These are phyloP conservation scores for Elmis aenea DNA, from an alignment of 2,888 invertebrate genomes.

Conservation along the genomic window DNA sequence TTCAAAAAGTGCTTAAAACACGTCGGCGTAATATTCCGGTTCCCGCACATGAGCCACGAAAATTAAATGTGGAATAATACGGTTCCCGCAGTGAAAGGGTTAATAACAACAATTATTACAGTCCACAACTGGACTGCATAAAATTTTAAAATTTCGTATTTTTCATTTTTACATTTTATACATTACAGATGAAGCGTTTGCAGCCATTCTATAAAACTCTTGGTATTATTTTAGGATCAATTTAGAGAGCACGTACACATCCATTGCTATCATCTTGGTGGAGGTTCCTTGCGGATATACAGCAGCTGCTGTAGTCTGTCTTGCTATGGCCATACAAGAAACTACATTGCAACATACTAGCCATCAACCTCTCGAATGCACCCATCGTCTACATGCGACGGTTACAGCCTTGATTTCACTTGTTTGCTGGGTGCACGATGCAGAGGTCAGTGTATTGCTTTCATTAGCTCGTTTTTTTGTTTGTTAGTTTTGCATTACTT, in stretches of 20 bases:
- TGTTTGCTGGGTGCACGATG: slow-evolving; percentile 59
- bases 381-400: slow-evolving; percentile 56
- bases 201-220: too few species aligned
- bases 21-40: too few species aligned
- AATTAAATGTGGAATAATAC: too few species aligned
- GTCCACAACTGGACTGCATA: too few species aligned
- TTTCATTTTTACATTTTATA: too few species aligned
- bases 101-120: too few species aligned
- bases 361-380: slow-evolving; percentile 35
- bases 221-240: slow-evolving; percentile 39
- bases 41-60: too few species aligned
- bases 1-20: too few species aligned
- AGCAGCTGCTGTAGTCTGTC: slow-evolving; percentile 54
- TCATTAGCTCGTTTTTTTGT: background rate
- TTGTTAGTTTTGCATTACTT: too few species aligned
- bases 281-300: slow-evolving; percentile 60
- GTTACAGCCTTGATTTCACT: slow-evolving; percentile 58
- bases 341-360: slow-evolving; percentile 45
- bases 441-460: slow-evolving; percentile 36
- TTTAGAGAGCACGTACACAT: slow-evolving; percentile 52
- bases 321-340: slow-evolving; percentile 60
- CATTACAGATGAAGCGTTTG: too few species aligned
- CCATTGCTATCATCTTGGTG: slow-evolving; percentile 52
- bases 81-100: too few species aligned
- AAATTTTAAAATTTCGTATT: too few species aligned